Conservation (phyloP, 2,797 vertebrate species). For the Sebastes ruberrimus region DNA sequence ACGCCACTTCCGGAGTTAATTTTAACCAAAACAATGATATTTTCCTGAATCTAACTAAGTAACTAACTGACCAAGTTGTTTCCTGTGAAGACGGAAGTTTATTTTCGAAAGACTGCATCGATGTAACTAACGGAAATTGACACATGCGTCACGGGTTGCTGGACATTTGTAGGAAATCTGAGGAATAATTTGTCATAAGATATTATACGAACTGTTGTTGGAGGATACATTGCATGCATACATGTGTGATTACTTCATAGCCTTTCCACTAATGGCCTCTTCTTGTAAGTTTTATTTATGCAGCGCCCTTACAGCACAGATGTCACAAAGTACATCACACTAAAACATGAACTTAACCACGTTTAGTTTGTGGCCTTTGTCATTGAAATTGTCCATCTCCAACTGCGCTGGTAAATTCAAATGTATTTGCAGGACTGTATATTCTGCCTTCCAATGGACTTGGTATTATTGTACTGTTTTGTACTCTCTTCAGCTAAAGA, state of each 20-base stretch:
- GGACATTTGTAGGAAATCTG: not conserved
- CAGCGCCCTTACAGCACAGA: not conserved
- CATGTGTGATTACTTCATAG: not conserved
- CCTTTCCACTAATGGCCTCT: not conserved
- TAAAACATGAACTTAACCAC: not conserved
- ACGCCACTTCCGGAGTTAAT: too few relatives aligned
- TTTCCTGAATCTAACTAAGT: too few relatives aligned
- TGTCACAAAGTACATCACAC: not conserved
- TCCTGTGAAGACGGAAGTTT: too few relatives aligned
- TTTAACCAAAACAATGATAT: too few relatives aligned
- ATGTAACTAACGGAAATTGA: too few relatives aligned
- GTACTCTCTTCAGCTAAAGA: conserved; percentile 1
- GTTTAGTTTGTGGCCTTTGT: not conserved
- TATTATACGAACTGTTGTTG: not conserved
- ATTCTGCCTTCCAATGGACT: not conserved
- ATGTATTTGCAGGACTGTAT: not conserved
- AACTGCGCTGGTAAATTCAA: not conserved
- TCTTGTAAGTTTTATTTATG: not conserved
- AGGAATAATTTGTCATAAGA: not conserved
- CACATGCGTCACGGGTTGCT: not conserved
- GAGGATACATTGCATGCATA: not conserved
- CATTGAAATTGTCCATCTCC: not conserved
- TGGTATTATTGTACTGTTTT: not conserved
- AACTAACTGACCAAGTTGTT: too few relatives aligned
- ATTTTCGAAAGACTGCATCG: too few relatives aligned